Evolutionary conservation across 2,797 vertebrate species (phyloP).

Genomic region (Podarcis lilfordi): DNA sequence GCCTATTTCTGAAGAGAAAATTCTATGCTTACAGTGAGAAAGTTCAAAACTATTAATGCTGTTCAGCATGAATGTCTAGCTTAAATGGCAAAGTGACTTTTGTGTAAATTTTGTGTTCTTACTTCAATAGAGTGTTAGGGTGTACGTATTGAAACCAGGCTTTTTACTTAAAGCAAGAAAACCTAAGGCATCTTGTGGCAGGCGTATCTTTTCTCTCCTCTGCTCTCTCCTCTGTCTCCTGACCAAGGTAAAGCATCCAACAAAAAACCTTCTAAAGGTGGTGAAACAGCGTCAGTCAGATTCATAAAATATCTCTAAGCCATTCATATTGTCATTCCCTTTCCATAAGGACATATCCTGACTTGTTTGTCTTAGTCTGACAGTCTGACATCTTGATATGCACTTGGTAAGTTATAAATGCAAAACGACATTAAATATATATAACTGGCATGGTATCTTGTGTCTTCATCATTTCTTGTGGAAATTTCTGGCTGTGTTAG

Average conservation of each 20-base stretch:
- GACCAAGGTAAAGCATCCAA: neutral
- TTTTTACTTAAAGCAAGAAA: neutral
- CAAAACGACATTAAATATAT: conserved; percentile 74
- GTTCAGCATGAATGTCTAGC: neutral
- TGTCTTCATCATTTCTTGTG: conserved; percentile 3
- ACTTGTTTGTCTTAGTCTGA: conserved; percentile 25
- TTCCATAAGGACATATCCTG: conserved; percentile 46
- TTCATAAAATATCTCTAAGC: neutral
- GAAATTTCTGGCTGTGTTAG: neutral
- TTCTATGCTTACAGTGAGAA: too few species aligned
- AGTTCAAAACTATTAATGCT: neutral
- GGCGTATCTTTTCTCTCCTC: neutral
- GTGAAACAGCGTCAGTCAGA: neutral
- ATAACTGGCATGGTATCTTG: conserved; percentile 64
- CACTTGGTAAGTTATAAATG: conserved; percentile 67
- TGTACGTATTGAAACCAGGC: neutral
- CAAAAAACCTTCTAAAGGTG: neutral
- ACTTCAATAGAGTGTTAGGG: neutral
- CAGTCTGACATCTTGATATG: conserved; percentile 52
- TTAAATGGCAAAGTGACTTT: neutral
- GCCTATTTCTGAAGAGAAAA: neutral
- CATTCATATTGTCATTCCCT: conserved; percentile 37
- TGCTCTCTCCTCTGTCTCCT: too few species aligned
- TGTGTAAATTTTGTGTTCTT: neutral
- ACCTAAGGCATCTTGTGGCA: neutral